Percentiles rank a stretch among this genome's conserved stretches.
Conservation (phyloP, 2,888 invertebrate genomes). For the Agrotis clavis region DNA sequence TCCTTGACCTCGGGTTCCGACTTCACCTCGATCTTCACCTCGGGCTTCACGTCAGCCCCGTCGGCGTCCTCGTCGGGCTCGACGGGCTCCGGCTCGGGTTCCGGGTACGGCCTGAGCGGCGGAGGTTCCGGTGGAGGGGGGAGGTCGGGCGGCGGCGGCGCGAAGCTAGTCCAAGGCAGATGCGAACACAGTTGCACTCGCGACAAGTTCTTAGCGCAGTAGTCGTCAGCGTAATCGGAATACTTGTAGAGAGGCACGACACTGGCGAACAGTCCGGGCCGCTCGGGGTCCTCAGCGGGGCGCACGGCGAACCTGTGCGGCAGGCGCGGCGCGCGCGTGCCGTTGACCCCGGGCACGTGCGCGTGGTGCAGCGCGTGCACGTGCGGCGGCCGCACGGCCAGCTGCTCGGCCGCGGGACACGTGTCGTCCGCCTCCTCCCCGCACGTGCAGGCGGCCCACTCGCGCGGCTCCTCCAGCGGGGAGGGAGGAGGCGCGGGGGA, state of each 20-base stretch:
- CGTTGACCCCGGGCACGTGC: conserved; percentile 91
- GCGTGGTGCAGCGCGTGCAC: conserved; percentile 91
- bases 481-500: conserved; percentile 68
- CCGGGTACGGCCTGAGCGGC: conserved; percentile 81
- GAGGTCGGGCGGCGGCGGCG: conserved; percentile 81
- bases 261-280: conserved; percentile 82
- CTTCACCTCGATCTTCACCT: conserved; percentile 23
- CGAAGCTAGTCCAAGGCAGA: conserved; percentile 84
- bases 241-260: conserved; percentile 87
- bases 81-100: conserved; percentile 75
- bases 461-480: conserved; percentile 77
- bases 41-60: conserved; percentile 41
- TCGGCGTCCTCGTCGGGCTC: conserved; percentile 59
- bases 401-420: conserved; percentile 81
- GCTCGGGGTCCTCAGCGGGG: conserved; percentile 72
- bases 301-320: conserved; percentile 86
- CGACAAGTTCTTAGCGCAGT: conserved; percentile 85
- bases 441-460: conserved; percentile 79
- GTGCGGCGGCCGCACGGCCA: conserved; percentile 86
- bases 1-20: conserved; percentile 46
- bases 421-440: conserved; percentile 66
- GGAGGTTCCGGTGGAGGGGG: conserved; percentile 83
- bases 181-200: conserved; percentile 80
- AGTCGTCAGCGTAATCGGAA: conserved; percentile 88
- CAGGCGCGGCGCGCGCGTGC: conserved; percentile 87